A percentile compares a stretch with the other conserved stretches of the same genome.
phyloP scores from a whole-genome alignment of 2,888 invertebrate genomes.

The Mesorhabditis belari region DNA sequence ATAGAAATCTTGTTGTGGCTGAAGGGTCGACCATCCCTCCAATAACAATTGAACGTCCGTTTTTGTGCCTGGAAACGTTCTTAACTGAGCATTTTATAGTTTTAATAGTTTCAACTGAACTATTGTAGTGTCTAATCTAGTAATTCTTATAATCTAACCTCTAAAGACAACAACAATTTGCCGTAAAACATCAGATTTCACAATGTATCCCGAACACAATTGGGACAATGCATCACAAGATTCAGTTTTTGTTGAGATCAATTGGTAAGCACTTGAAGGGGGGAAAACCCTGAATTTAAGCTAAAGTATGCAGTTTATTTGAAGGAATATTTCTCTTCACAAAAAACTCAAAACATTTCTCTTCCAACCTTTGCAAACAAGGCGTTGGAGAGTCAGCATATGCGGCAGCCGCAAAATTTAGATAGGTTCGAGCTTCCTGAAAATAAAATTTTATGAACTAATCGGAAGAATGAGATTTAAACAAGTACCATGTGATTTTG shows the following conservation, averaged over 20 bases:
- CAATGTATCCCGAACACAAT: conserved; percentile 23
- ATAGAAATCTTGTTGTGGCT: conserved; percentile 35
- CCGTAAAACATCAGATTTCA: conserved; percentile 6
- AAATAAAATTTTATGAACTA: no score
- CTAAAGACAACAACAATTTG: conserved; percentile 15
- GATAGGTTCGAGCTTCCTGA: conserved; percentile 20
- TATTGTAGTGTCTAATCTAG: no score
- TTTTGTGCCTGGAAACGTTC: conserved; percentile 20
- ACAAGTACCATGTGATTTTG: no score
- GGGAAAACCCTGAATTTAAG: conserved; percentile 14
- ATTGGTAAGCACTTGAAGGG: conserved; percentile 4
- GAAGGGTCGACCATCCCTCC: conserved; percentile 38
- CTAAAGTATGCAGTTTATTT: no score
- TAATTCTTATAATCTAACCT: not conserved
- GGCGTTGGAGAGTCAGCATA: conserved; percentile 21
- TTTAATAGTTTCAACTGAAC: no score
- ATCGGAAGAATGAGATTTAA: no score
- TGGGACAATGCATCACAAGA: conserved; percentile 25
- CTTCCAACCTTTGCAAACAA: conserved; percentile 11
- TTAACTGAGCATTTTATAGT: no score
- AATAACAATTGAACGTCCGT: conserved; percentile 35
- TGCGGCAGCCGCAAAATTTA: conserved; percentile 34
- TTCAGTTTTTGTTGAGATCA: conserved; percentile 10
- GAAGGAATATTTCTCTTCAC: no score
- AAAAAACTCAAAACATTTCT: no score